phyloP scores from a whole-genome alignment of 1,140 invertebrate species.

The Heliconius hermathena region DNA sequence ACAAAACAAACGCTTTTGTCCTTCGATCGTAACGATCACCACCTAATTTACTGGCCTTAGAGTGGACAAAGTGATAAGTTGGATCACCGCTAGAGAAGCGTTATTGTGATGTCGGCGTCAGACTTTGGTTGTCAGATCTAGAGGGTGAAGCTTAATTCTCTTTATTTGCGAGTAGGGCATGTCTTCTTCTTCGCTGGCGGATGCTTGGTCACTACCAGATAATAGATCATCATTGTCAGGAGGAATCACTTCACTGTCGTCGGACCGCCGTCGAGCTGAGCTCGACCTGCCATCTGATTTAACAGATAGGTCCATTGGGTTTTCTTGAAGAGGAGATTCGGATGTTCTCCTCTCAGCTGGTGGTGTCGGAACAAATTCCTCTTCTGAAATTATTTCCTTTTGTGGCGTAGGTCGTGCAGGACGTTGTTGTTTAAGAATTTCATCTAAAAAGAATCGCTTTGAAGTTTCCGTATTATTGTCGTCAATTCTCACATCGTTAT shows the following conservation, averaged over 20 bases:
- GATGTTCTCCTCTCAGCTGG: slow-evolving; percentile 74
- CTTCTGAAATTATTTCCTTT: slow-evolving; percentile 73
- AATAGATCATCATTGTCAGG: slow-evolving; percentile 71
- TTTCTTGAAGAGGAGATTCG: slow-evolving; percentile 83
- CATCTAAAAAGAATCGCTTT: slow-evolving; percentile 88
- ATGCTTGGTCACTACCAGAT: slow-evolving; percentile 81
- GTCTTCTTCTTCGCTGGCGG: slow-evolving; percentile 81
- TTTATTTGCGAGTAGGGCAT: slow-evolving; percentile 80
- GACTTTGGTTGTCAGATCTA: slow-evolving; percentile 86
- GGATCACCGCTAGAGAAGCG: slow-evolving; percentile 26
- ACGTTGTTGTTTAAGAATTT: slow-evolving; percentile 86
- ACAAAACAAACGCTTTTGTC: slow-evolving; percentile 57
- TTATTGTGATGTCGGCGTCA: slow-evolving; percentile 51
- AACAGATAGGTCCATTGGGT: slow-evolving; percentile 91
- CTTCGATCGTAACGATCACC: slow-evolving; percentile 68
- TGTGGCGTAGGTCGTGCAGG: slow-evolving; percentile 64
- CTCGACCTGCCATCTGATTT: slow-evolving; percentile 83
- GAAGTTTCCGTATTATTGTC: slow-evolving; percentile 83
- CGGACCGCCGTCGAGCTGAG: slow-evolving; percentile 70
- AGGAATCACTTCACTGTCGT: slow-evolving; percentile 76
- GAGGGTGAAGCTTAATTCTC: slow-evolving; percentile 82
- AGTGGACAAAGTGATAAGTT: slow-evolving; percentile 25
- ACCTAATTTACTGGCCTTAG: slow-evolving; percentile 75
- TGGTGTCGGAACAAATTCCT: slow-evolving; percentile 73
- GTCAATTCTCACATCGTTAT: slow-evolving; percentile 83